Evolutionary conservation across 2,888 invertebrate species (phyloP).

Genomic region (Apotomis betuletana): DNA sequence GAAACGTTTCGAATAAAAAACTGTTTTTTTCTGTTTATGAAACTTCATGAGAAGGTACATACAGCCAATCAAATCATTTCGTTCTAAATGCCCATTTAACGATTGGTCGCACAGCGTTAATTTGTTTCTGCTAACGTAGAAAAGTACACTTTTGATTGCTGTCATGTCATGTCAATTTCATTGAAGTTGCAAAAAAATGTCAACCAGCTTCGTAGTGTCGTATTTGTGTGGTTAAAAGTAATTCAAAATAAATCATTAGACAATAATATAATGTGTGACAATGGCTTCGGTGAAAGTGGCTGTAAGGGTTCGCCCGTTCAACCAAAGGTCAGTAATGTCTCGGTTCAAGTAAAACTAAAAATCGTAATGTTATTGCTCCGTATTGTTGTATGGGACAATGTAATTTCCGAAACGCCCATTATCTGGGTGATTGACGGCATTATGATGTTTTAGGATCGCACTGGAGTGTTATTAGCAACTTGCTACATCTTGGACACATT

Average conservation of each 20-base stretch:
- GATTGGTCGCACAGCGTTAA: conserved; percentile 18
- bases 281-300: conserved; percentile 97
- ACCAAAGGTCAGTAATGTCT: conserved; percentile 87
- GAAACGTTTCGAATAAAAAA: not conserved
- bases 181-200: conserved; percentile 59
- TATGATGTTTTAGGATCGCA: conserved; percentile 48
- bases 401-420: conserved; percentile 54
- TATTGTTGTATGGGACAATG: conserved; percentile 50
- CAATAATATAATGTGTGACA: conserved; percentile 79
- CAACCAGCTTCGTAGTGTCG: conserved; percentile 69
- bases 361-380: conserved; percentile 54
- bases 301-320: conserved; percentile 95
- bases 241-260: conserved; percentile 64
- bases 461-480: conserved; percentile 39
- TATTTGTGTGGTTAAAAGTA: conserved; percentile 70
- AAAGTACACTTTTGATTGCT: conserved; percentile 22
- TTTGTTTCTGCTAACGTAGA: conserved; percentile 21
- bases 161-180: conserved; percentile 48
- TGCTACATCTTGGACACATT: conserved; percentile 29
- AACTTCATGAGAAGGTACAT: not conserved
- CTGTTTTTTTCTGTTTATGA: conserved; percentile 6
- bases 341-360: conserved; percentile 44
- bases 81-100: not conserved
- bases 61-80: not conserved
- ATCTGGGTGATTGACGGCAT: conserved; percentile 49